A percentile compares a stretch with the other conserved stretches of the same genome.
Evolutionary conservation across 1,140 invertebrate species (phyloP).

Genomic region (Drosophila suzukii): DNA sequence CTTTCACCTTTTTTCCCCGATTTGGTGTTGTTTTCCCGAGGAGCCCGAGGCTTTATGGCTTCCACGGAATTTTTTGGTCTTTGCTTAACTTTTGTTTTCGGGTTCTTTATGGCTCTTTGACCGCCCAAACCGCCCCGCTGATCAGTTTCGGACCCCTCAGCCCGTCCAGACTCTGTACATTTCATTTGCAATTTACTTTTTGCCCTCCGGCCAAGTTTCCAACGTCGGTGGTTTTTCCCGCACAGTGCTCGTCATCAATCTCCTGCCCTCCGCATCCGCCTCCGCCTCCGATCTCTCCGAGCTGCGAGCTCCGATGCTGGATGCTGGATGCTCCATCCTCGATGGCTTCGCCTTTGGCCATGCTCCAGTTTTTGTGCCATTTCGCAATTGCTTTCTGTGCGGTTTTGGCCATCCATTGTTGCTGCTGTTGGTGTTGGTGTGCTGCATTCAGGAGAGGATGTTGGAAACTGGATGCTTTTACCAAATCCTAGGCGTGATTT

Average conservation of each 20-base stretch:
- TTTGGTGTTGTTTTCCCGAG: not conserved
- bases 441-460: conserved; percentile 33
- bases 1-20: not conserved
- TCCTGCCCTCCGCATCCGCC: conserved; percentile 6
- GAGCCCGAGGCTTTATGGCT: conserved; percentile 13
- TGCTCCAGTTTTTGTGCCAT: conserved; percentile 66
- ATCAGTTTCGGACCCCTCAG: conserved; percentile 8
- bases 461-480: conserved; percentile 60
- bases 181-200: conserved; percentile 53
- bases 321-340: conserved; percentile 4
- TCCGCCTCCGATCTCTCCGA: conserved; percentile 1
- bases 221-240: conserved; percentile 25
- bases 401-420: conserved; percentile 39
- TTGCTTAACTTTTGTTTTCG: conserved; percentile 32
- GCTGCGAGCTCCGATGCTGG: not conserved
- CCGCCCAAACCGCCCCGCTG: conserved; percentile 18
- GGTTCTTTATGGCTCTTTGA: conserved; percentile 38
- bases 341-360: conserved; percentile 57
- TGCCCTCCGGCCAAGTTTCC: conserved; percentile 41
- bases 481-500: conserved; percentile 75
- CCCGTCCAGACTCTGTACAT: conserved; percentile 17
- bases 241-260: conserved; percentile 34
- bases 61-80: conserved; percentile 4
- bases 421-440: conserved; percentile 16
- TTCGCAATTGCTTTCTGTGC: conserved; percentile 70